phyloP scores from a whole-genome alignment of 1,140 invertebrate genomes.

The Rhagoletis zephyria region DNA sequence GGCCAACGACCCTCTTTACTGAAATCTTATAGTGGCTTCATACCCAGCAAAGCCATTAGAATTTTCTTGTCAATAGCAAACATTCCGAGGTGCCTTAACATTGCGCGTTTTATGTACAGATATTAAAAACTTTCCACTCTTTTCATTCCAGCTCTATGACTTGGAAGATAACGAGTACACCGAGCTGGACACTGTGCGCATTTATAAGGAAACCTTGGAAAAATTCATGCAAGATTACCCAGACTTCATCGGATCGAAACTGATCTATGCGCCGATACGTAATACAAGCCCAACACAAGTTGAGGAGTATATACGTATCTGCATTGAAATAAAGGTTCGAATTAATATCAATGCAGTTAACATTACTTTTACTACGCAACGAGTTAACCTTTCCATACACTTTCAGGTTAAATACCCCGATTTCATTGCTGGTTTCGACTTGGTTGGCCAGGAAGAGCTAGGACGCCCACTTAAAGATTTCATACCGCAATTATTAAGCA shows the following conservation, averaged over 20 bases:
- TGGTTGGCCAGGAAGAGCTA: constrained; percentile 83
- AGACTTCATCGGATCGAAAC: constrained; percentile 80
- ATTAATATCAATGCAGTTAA: neutral
- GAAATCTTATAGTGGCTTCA: too few species aligned
- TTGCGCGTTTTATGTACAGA: too few species aligned
- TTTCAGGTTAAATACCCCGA: constrained; percentile 73
- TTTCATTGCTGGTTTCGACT: constrained; percentile 81
- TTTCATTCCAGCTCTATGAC: constrained; percentile 76
- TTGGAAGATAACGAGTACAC: constrained; percentile 77
- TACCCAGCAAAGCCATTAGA: too few species aligned
- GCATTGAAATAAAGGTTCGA: constrained; percentile 73
- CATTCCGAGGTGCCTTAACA: too few species aligned
- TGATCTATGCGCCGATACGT: constrained; percentile 81
- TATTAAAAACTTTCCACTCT: neutral
- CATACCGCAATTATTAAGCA: constrained; percentile 75
- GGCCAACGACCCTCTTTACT: too few species aligned
- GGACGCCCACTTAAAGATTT: constrained; percentile 79
- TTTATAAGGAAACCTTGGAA: constrained; percentile 78
- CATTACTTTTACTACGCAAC: neutral
- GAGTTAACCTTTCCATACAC: neutral
- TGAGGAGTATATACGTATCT: constrained; percentile 74
- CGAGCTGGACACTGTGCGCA: constrained; percentile 75
- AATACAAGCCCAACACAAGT: constrained; percentile 66
- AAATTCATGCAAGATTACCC: constrained; percentile 77
- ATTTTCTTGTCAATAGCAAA: too few species aligned